Conservation (phyloP, 2,113 vertebrate genomes). For the Xerus inauris region DNA sequence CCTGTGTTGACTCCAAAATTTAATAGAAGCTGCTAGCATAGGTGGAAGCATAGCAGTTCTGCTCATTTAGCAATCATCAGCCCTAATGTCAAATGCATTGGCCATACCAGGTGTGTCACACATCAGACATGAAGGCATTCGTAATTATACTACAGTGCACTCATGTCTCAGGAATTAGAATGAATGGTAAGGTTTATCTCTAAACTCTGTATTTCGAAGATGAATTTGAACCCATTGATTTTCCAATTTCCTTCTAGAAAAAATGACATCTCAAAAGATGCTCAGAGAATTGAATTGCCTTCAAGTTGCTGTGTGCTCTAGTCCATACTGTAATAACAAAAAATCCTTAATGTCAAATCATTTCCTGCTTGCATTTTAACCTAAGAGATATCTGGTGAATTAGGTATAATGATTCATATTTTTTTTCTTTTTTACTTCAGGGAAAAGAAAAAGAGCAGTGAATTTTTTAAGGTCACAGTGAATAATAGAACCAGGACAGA, state of each 20-base stretch:
- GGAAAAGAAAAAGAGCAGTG: not conserved
- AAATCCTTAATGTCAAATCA: not conserved
- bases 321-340: not conserved
- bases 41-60: not conserved
- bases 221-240: not conserved
- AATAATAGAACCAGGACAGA: not conserved
- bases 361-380: not conserved
- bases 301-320: not conserved
- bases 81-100: not conserved
- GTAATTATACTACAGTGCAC: not conserved
- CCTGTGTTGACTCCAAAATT: not conserved
- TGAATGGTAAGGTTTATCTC: not conserved
- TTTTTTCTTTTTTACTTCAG: not conserved
- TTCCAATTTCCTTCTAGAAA: not conserved
- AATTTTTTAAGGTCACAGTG: not conserved
- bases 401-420: not conserved
- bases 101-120: not conserved
- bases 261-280: not conserved
- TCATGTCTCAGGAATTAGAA: not conserved
- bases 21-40: slow-evolving; percentile 9
- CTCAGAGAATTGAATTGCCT: not conserved
- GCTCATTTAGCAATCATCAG: not conserved
- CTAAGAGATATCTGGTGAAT: not conserved
- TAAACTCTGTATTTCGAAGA: not conserved
- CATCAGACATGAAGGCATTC: not conserved